These are phyloP conservation scores for Heliconius erato DNA, from an alignment of 2,888 invertebrate genomes.

Conservation along the genomic window DNA sequence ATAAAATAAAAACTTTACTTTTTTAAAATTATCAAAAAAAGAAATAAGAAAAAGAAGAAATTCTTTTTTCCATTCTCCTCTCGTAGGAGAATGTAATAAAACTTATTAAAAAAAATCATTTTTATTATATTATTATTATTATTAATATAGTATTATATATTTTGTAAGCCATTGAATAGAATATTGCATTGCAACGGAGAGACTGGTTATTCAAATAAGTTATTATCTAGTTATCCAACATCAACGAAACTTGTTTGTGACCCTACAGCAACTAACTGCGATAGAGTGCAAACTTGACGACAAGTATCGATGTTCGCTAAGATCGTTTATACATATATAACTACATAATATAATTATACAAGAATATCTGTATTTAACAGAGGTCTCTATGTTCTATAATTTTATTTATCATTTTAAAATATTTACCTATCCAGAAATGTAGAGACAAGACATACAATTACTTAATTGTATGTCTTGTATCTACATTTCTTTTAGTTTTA, in stretches of 20 bases:
- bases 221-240: constrained; percentile 50
- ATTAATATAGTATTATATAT: background rate
- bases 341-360: background rate
- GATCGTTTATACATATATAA: background rate
- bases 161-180: constrained; percentile 9
- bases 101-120: too few relatives aligned
- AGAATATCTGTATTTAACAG: background rate
- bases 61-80: too few relatives aligned
- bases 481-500: too few relatives aligned
- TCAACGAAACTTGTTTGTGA: constrained; percentile 57
- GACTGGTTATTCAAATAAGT: constrained; percentile 42
- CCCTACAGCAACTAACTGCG: constrained; percentile 1
- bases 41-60: background rate
- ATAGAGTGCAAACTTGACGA: constrained; percentile 35
- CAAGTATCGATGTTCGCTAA: constrained; percentile 7
- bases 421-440: too few relatives aligned
- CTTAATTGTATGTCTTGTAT: background rate
- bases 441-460: too few relatives aligned
- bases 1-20: background rate
- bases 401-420: background rate
- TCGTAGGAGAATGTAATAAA: too few relatives aligned
- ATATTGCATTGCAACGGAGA: constrained; percentile 32
- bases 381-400: background rate
- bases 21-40: background rate
- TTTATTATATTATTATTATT: background rate